Percentiles rank a stretch among this genome's conserved stretches.
phyloP scores from a whole-genome alignment of 2,113 vertebrate species.

The Callospermophilus lateralis region DNA sequence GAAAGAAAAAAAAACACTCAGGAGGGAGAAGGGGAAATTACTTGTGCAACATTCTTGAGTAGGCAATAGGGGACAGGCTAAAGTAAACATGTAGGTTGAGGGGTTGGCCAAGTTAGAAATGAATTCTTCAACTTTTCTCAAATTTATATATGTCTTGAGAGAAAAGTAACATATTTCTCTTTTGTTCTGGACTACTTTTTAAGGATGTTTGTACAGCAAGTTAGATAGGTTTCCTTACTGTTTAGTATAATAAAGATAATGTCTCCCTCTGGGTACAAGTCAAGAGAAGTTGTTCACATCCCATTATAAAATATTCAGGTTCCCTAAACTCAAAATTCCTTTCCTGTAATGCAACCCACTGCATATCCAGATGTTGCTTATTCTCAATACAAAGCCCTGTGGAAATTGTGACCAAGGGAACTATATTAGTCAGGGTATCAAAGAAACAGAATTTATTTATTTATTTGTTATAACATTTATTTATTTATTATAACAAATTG shows the following conservation, averaged over 20 bases:
- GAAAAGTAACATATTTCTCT: neutral
- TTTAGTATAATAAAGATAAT: slow-evolving; percentile 47
- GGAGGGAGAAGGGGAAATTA: neutral
- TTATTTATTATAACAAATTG: neutral
- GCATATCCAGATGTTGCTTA: neutral
- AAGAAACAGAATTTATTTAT: neutral
- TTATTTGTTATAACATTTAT: too few relatives aligned
- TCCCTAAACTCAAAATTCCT: slow-evolving; percentile 8
- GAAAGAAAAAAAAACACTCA: neutral
- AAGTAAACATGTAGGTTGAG: neutral
- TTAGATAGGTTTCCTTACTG: slow-evolving; percentile 13
- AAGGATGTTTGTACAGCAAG: neutral
- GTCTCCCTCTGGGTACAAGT: neutral
- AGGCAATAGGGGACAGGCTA: neutral
- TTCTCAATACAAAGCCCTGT: neutral
- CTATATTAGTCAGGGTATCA: neutral
- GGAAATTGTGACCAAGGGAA: neutral
- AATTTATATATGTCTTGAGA: neutral
- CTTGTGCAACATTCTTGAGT: neutral
- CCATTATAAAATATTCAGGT: slow-evolving; percentile 54
- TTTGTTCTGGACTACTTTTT: slow-evolving; percentile 49
- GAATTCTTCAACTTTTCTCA: neutral
- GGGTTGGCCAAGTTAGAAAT: neutral
- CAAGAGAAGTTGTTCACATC: neutral
- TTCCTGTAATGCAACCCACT: neutral